Percentiles rank a stretch among this genome's conserved stretches.
Evolutionary conservation across 1,140 invertebrate genomes (phyloP).

Genomic region (Amyelois transitella): DNA sequence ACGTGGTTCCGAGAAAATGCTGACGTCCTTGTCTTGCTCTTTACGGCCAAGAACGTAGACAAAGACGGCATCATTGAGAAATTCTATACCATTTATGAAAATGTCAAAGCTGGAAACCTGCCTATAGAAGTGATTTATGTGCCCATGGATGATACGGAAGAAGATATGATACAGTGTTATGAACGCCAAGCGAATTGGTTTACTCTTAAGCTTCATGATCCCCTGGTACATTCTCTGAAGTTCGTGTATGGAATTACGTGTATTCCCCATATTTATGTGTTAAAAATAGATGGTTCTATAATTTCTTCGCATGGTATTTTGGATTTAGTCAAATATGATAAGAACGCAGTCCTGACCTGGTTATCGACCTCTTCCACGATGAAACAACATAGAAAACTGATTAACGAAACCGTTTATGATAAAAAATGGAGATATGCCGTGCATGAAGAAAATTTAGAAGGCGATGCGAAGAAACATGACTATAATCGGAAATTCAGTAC

Average conservation of each 20-base stretch:
- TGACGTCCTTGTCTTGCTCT: conserved; percentile 44
- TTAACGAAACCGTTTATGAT: conserved; percentile 42
- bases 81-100: conserved; percentile 57
- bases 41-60: conserved; percentile 40
- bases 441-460: conserved; percentile 1
- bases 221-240: conserved; percentile 34
- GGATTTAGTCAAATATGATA: conserved; percentile 50
- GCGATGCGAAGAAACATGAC: conserved; percentile 13
- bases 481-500: conserved; percentile 33
- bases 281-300: conserved; percentile 36
- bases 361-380: conserved; percentile 19
- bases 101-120: conserved; percentile 42
- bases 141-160: conserved; percentile 45
- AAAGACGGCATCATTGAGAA: conserved; percentile 41
- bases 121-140: conserved; percentile 62
- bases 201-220: conserved; percentile 42
- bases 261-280: conserved; percentile 41
- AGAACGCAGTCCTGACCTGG: conserved; percentile 57
- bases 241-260: conserved; percentile 48
- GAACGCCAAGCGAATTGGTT: conserved; percentile 61
- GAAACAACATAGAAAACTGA: conserved; percentile 31
- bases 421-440: conserved; percentile 36
- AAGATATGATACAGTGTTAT: conserved; percentile 33
- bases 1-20: conserved; percentile 42
- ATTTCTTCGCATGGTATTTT: conserved; percentile 37